These are phyloP conservation scores for Criorhina ranunculi DNA, from an alignment of 2,888 invertebrate species.

Conservation along the genomic window DNA sequence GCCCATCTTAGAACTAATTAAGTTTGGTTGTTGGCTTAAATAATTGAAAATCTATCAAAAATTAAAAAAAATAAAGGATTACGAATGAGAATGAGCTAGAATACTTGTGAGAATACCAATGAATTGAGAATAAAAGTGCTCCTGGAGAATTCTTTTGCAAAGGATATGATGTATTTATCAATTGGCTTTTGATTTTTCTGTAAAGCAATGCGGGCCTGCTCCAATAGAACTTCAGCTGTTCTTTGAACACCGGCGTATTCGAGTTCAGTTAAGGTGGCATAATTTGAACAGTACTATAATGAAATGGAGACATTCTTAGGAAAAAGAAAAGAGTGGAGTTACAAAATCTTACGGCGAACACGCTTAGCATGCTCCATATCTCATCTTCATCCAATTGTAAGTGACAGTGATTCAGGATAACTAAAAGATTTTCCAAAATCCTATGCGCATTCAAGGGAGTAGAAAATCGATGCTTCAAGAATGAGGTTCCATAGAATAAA, in stretches of 20 bases:
- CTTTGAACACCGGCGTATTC: slow-evolving; percentile 47
- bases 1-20: slow-evolving; percentile 12
- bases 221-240: slow-evolving; percentile 34
- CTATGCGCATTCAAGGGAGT: slow-evolving; percentile 9
- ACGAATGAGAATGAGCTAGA: background rate
- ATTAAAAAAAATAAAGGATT: slow-evolving; percentile 1
- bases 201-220: background rate
- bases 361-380: slow-evolving; percentile 45
- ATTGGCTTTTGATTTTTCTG: background rate
- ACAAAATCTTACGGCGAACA: slow-evolving; percentile 33
- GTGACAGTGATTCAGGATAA: slow-evolving; percentile 9
- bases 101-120: background rate
- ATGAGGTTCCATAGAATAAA: slow-evolving; percentile 45
- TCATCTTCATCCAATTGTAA: slow-evolving; percentile 6
- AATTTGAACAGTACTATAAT: slow-evolving; percentile 49
- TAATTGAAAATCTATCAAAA: slow-evolving; percentile 47
- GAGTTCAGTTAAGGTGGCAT: slow-evolving; percentile 32
- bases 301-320: background rate
- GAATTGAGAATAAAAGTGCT: slow-evolving; percentile 11
- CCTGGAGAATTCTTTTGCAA: slow-evolving; percentile 7
- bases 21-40: slow-evolving; percentile 35
- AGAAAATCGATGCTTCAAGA: slow-evolving; percentile 16
- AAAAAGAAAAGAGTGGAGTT: background rate
- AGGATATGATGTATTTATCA: slow-evolving; percentile 36
- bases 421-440: slow-evolving; percentile 42